phyloP scores from a whole-genome alignment of 2,113 vertebrate genomes.

The Chiloscyllium plagiosum region DNA sequence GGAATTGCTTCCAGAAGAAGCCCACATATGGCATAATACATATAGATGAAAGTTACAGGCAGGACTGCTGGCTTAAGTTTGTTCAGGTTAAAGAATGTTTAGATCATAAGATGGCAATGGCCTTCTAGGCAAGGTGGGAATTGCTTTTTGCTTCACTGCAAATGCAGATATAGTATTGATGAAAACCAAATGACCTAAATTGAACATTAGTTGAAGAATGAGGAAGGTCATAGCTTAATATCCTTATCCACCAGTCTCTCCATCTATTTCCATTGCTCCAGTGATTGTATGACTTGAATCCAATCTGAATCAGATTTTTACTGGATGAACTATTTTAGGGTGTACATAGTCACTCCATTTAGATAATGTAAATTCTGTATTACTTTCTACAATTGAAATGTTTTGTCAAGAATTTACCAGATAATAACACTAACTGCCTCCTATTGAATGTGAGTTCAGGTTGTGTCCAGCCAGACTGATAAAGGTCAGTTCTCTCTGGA shows the following conservation, averaged over 20 bases:
- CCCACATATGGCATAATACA: not conserved
- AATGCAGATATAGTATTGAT: not conserved
- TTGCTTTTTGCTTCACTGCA: not conserved
- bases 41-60: not conserved
- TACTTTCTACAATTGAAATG: not conserved
- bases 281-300: not conserved
- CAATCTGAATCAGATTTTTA: not conserved
- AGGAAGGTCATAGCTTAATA: not conserved
- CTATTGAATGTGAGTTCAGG: not conserved
- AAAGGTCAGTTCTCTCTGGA: not conserved
- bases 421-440: too few species aligned
- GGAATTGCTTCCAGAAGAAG: too few species aligned
- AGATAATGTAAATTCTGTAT: not conserved
- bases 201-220: not conserved
- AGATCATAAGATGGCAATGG: not conserved
- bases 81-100: not conserved
- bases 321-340: not conserved
- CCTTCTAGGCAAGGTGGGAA: not conserved
- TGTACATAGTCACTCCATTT: not conserved
- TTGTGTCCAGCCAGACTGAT: not conserved
- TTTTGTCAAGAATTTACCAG: not conserved
- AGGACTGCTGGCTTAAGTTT: not conserved
- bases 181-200: not conserved
- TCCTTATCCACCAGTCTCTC: not conserved
- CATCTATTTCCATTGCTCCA: not conserved